These are phyloP conservation scores for Helicoverpa zea DNA, from an alignment of 1,140 invertebrate species.

Conservation along the genomic window DNA sequence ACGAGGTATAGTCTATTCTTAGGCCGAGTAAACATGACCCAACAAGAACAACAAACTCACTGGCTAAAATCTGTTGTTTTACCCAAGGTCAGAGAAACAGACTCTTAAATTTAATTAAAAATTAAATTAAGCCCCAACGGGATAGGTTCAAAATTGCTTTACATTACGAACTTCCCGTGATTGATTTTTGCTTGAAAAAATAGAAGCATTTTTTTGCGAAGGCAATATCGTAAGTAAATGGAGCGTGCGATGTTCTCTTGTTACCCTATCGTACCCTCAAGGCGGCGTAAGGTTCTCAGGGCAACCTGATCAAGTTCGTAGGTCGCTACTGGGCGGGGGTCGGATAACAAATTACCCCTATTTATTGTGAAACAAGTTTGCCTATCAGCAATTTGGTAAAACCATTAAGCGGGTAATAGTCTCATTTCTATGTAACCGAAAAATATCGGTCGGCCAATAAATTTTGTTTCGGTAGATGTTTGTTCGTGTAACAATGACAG, in stretches of 20 bases:
- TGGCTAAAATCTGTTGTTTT: not conserved
- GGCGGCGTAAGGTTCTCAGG: conserved; percentile 34
- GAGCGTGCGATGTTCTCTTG: conserved; percentile 1
- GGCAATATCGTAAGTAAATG: conserved; percentile 33
- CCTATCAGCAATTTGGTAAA: conserved; percentile 74
- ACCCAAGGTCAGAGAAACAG: conserved; percentile 18
- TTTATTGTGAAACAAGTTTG: conserved; percentile 73
- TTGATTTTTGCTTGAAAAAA: conserved; percentile 33
- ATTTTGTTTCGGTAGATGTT: not conserved
- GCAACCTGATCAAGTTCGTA: conserved; percentile 49
- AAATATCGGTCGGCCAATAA: conserved; percentile 42
- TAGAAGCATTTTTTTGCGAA: conserved; percentile 12
- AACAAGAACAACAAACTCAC: conserved; percentile 2
- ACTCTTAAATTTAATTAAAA: conserved; percentile 39
- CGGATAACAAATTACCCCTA: conserved; percentile 71
- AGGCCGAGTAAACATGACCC: not conserved
- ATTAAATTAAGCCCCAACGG: conserved; percentile 25
- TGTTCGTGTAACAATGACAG: not conserved
- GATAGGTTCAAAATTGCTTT: conserved; percentile 26
- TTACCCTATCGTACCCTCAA: not conserved
- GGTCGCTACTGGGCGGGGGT: conserved; percentile 37
- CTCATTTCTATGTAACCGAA: conserved; percentile 50
- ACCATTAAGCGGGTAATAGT: conserved; percentile 68
- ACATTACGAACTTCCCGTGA: conserved; percentile 17
- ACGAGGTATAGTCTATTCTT: not conserved